Base-by-base conservation (phyloP, 2,113 vertebrate species). In the Lycaon pictus region DNA sequence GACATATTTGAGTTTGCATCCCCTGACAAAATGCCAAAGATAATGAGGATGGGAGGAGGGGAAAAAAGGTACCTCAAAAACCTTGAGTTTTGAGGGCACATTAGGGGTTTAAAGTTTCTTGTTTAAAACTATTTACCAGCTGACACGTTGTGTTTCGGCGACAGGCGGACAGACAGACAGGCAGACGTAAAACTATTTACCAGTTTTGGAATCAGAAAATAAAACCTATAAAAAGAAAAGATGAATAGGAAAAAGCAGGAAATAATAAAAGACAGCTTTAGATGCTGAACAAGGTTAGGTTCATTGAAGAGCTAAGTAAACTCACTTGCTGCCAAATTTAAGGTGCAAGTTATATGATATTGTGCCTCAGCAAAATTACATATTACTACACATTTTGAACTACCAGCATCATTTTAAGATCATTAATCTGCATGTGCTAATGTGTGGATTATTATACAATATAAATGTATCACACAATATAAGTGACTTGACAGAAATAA, bases 221-320 rank as follows among this genome's bases (percentile, higher is more conserved):
- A 86, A 90, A 93, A 85, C 48, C 71, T 80, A 93, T n/a, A 80
- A 87, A 95, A 92, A 35, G 48, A 84, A 37, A 84, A 79, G 58
- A 92, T 74, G 25, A 93, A 97, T 48, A 93, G 27, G n/a, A 90
- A 90, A 93, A 63, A 90, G 51, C 8, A 93, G 58, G 5, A 96
- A 90, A 83, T 55, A 79, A 65, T 23, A 80, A 92, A 96, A 79
- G n/a, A 94, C 16, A 92, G 83, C 29, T 56, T 90, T 43, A 67
- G 55, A 91, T 67, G 43, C 37, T 80, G 7, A 89, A 32, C 89
- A 23, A 94, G 35, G 55, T 35, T 74, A 84, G 74, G 62, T 32
- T 95, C 69, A 93, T 32, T 37, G 19, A 91, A 80, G 13, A 86
- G 71, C n/a, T 83, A 90, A 95, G 43, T 63, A 48, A 95, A 85